These are phyloP conservation scores for Vulpes lagopus DNA, from an alignment of 2,113 vertebrate genomes.

Conservation along the genomic window DNA sequence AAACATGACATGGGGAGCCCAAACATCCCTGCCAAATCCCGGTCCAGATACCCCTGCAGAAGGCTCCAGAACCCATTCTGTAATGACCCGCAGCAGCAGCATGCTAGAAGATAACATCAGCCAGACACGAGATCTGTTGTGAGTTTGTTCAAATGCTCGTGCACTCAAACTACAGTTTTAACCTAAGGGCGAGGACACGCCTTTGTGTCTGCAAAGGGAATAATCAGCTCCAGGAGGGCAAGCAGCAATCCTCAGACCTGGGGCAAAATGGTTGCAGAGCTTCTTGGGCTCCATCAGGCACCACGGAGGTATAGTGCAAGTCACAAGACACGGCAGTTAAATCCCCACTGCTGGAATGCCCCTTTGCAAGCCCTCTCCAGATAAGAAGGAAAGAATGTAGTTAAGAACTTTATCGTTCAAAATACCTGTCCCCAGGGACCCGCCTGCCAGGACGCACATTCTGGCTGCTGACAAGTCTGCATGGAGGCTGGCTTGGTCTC, in stretches of 20 bases:
- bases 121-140: background rate
- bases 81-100: background rate
- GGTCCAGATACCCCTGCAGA: background rate
- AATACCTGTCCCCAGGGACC: constrained; percentile 98
- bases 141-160: background rate
- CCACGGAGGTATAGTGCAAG: background rate
- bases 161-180: background rate
- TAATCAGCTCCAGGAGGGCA: background rate
- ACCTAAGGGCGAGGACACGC: background rate
- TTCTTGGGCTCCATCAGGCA: background rate
- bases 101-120: background rate
- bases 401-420: constrained; percentile 75
- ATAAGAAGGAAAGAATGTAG: constrained; percentile 46
- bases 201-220: background rate
- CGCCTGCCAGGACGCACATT: constrained; percentile 98
- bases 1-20: background rate
- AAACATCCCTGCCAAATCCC: constrained; percentile 30
- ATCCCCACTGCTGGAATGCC: background rate
- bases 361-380: background rate
- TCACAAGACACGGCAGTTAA: background rate
- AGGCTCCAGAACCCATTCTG: background rate
- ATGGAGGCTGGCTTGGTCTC: constrained; percentile 93
- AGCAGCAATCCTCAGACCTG: background rate
- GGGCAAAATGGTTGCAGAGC: background rate
- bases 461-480: constrained; percentile 95